Conservation (phyloP, 23 tunicate genomes). For the Clavelina lepadiformis region DNA sequence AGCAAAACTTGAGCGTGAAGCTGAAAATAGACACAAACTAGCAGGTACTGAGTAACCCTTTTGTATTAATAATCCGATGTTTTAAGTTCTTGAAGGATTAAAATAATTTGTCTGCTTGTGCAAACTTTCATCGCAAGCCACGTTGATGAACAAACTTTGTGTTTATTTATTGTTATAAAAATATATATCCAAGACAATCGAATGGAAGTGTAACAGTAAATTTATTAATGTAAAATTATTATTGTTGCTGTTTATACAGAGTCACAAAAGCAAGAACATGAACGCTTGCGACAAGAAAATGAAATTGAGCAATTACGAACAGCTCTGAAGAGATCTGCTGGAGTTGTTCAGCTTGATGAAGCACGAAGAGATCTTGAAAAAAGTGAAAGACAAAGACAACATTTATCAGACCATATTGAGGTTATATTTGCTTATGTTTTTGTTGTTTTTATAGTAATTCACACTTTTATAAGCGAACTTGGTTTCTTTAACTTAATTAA, state of each 20-base stretch:
- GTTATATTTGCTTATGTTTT: constrained; percentile 34
- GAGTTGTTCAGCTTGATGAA: constrained; percentile 89
- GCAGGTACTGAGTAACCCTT: constrained; percentile 30
- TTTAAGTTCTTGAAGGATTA: too few species aligned
- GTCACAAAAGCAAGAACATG: constrained; percentile 54
- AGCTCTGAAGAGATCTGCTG: constrained; percentile 89
- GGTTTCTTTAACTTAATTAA: neutral
- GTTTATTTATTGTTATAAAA: too few species aligned
- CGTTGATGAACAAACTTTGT: too few species aligned
- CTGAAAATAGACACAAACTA: constrained; percentile 35
- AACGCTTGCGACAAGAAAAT: constrained; percentile 61
- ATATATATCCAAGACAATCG: too few species aligned
- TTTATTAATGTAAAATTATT: too few species aligned
- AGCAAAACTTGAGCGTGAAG: constrained; percentile 49
- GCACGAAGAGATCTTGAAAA: constrained; percentile 68
- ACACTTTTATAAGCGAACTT: neutral
- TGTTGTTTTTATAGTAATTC: neutral
- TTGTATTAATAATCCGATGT: too few species aligned
- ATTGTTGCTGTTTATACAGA: too few species aligned
- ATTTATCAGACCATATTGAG: constrained; percentile 90
- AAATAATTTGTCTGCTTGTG: too few species aligned
- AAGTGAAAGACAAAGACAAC: constrained; percentile 93
- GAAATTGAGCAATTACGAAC: constrained; percentile 82
- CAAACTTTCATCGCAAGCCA: too few species aligned
- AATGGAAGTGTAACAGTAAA: too few species aligned